These are phyloP conservation scores for Zalophus californianus DNA, from an alignment of 2,797 vertebrate genomes.

Conservation along the genomic window DNA sequence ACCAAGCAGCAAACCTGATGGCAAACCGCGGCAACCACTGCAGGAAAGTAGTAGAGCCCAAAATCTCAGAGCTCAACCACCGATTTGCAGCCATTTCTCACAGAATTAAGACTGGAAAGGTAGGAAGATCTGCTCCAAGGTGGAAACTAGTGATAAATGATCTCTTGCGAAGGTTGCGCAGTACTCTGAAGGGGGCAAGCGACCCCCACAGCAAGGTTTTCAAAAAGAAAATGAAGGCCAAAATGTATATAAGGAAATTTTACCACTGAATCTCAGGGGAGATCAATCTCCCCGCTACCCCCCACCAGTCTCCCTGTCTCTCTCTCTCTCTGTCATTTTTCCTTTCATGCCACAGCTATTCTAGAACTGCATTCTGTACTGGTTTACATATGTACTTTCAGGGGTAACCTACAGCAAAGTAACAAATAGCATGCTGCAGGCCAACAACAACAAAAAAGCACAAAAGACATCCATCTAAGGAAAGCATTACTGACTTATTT, in stretches of 20 bases:
- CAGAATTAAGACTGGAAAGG: slow-evolving; percentile 94
- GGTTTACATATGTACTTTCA: slow-evolving; percentile 68
- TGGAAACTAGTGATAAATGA: slow-evolving; percentile 78
- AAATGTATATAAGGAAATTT: slow-evolving; percentile 73
- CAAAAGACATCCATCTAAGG: slow-evolving; percentile 61
- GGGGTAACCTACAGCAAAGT: slow-evolving; percentile 60
- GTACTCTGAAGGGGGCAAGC: background rate
- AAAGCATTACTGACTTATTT: slow-evolving; percentile 52
- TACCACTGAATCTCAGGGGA: slow-evolving; percentile 62
- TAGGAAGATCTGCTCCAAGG: slow-evolving; percentile 87
- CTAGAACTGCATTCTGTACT: slow-evolving; percentile 60
- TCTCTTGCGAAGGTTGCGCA: slow-evolving; percentile 66
- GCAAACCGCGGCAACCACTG: slow-evolving; percentile 95
- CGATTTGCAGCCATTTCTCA: slow-evolving; percentile 92
- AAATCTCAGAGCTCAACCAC: slow-evolving; percentile 94
- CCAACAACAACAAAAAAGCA: slow-evolving; percentile 61
- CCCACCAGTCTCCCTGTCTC: background rate
- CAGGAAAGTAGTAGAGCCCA: slow-evolving; percentile 94
- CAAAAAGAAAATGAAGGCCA: slow-evolving; percentile 73
- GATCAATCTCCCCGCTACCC: background rate
- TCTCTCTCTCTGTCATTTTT: background rate
- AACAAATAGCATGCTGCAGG: slow-evolving; percentile 69
- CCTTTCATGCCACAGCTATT: slow-evolving; percentile 28
- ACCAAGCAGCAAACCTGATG: slow-evolving; percentile 94
- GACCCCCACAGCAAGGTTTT: slow-evolving; percentile 53